Percentiles rank a stretch among this genome's conserved stretches.
These are phyloP conservation scores for Eledona agricola DNA, from an alignment of 2,888 invertebrate species.

Conservation along the genomic window DNA sequence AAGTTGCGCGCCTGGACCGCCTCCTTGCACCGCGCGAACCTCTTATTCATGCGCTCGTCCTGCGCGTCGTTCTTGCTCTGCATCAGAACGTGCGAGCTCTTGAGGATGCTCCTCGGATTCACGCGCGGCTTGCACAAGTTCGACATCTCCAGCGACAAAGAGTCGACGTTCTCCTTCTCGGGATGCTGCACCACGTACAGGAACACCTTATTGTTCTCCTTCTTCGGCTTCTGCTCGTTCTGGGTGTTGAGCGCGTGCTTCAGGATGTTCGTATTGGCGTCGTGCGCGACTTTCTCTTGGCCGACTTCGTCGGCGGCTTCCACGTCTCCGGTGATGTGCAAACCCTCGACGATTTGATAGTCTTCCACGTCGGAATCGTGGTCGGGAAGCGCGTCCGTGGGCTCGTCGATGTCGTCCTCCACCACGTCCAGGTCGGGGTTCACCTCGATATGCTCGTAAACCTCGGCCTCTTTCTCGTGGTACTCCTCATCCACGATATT, in stretches of 20 bases:
- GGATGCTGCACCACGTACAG: conserved; percentile 53
- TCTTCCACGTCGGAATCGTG: too few species aligned
- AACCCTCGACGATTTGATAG: conserved; percentile 52
- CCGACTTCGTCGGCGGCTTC: conserved; percentile 23
- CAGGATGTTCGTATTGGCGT: conserved; percentile 44
- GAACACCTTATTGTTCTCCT: conserved; percentile 43
- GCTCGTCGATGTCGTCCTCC: conserved; percentile 2
- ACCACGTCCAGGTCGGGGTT: conserved; percentile 7
- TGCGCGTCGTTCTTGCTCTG: conserved; percentile 29
- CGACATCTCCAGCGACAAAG: conserved; percentile 34
- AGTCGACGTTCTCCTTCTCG: conserved; percentile 58
- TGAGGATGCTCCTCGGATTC: conserved; percentile 57
- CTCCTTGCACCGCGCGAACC: conserved; percentile 54
- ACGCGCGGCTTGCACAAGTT: conserved; percentile 37
- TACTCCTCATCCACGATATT: too few species aligned
- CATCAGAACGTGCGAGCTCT: conserved; percentile 45
- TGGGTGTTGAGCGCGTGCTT: conserved; percentile 38
- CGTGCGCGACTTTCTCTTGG: conserved; percentile 1
- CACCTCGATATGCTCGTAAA: conserved; percentile 24
- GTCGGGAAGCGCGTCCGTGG: conserved; percentile 34
- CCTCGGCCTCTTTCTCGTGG: too few species aligned
- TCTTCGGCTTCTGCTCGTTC: conserved; percentile 1
- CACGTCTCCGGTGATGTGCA: conserved; percentile 51
- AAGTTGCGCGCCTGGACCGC: conserved; percentile 54
- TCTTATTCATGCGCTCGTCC: conserved; percentile 45